These are phyloP conservation scores for Mustela erminea DNA, from an alignment of 2,797 vertebrate species.

Conservation along the genomic window DNA sequence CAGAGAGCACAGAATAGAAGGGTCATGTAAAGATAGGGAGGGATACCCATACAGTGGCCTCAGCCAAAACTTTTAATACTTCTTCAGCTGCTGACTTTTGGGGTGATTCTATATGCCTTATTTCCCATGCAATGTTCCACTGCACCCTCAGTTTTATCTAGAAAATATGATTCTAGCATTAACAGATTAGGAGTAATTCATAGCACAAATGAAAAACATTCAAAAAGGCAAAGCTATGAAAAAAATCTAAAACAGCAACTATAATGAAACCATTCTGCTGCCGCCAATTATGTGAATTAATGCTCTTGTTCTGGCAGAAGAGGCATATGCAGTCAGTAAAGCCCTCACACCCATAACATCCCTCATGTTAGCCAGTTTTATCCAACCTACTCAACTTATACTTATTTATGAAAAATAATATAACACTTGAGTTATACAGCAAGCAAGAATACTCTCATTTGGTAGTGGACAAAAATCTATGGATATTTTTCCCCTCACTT, in stretches of 20 bases:
- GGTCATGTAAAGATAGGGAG: neutral
- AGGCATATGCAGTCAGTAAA: neutral
- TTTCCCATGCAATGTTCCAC: neutral
- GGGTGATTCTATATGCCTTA: neutral
- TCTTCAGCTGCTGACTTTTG: neutral
- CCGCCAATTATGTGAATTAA: neutral
- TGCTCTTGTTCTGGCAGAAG: neutral
- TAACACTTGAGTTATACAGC: neutral
- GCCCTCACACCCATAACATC: neutral
- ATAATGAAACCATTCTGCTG: neutral
- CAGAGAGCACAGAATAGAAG: neutral
- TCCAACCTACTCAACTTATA: conserved; percentile 46
- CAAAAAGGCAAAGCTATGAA: neutral
- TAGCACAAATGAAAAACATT: conserved; percentile 7
- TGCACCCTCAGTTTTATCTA: neutral
- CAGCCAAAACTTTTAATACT: neutral
- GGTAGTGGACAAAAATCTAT: neutral
- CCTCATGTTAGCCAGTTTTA: conserved; percentile 16
- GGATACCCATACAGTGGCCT: neutral
- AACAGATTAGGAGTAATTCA: neutral
- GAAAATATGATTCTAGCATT: neutral
- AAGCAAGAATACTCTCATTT: conserved; percentile 2
- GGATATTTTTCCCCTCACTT: neutral
- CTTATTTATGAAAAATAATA: conserved; percentile 20
- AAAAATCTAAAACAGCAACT: conserved; percentile 6